A percentile compares a stretch with the other conserved stretches of the same genome.
phyloP scores from a whole-genome alignment of 92 coral and sea anemone species.

The Epizoanthus fatuus region DNA sequence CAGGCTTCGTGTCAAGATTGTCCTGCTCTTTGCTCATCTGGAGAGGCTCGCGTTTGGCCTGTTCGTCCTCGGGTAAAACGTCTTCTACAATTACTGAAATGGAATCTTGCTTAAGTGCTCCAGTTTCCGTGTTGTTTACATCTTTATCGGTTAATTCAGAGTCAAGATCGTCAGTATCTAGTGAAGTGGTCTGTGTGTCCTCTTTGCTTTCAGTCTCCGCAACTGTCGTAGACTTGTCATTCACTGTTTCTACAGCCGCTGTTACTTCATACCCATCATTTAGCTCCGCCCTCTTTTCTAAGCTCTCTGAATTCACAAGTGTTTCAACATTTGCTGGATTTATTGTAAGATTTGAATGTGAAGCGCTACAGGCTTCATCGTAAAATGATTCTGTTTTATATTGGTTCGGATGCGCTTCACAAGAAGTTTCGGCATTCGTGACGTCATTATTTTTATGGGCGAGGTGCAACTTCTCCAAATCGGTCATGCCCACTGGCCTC shows the following conservation, averaged over 20 bases:
- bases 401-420: background rate
- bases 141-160: too few species aligned
- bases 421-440: background rate
- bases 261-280: background rate
- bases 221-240: background rate
- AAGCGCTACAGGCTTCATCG: background rate
- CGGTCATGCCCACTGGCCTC: background rate
- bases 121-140: too few species aligned
- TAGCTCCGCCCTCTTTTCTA: background rate
- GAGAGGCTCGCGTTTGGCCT: too few species aligned
- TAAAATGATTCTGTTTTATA: background rate
- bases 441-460: background rate
- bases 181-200: too few species aligned
- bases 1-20: background rate
- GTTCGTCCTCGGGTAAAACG: too few species aligned
- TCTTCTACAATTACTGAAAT: too few species aligned
- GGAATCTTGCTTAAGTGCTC: too few species aligned
- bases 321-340: background rate
- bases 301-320: background rate
- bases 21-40: background rate
- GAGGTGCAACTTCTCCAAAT: background rate
- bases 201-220: too few species aligned
- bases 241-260: background rate
- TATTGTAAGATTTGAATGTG: background rate
- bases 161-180: too few species aligned